These are phyloP conservation scores for Tridacna crocea DNA, from an alignment of 2,888 invertebrate genomes.

Conservation along the genomic window DNA sequence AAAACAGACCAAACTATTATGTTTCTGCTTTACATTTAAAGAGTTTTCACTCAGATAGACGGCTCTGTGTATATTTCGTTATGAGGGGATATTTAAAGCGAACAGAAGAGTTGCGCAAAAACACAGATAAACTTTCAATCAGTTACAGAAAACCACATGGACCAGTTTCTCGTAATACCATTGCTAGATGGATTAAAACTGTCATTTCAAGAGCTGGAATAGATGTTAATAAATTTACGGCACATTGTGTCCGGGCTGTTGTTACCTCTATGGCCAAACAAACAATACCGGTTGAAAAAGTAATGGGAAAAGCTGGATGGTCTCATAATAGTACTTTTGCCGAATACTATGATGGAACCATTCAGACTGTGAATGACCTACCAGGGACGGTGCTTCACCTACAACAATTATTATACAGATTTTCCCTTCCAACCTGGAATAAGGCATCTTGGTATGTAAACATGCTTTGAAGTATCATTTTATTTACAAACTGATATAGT, in stretches of 20 bases:
- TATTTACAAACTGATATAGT: constrained; percentile 3
- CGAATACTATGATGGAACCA: constrained; percentile 5
- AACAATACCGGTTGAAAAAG: constrained; percentile 15
- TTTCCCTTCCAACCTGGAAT: too few relatives aligned
- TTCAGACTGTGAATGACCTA: neutral
- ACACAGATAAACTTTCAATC: constrained; percentile 24
- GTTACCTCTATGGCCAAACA: constrained; percentile 29
- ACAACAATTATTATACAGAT: too few relatives aligned
- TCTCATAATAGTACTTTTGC: constrained; percentile 10
- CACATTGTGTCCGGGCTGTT: constrained; percentile 24
- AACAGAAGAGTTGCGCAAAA: constrained; percentile 3
- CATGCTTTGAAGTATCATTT: constrained; percentile 30
- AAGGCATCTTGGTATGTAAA: constrained; percentile 20
- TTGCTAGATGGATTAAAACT: constrained; percentile 22
- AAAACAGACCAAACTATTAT: constrained; percentile 26
- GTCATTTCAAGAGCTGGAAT: constrained; percentile 30
- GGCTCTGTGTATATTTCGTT: too few relatives aligned
- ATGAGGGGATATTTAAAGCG: constrained; percentile 14
- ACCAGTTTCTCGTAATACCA: constrained; percentile 5
- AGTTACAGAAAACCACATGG: constrained; percentile 30
- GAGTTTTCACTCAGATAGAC: constrained; percentile 19
- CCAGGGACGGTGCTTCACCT: constrained; percentile 5
- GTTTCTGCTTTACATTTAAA: constrained; percentile 21
- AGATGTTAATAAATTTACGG: constrained; percentile 24
- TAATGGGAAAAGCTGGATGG: constrained; percentile 21